phyloP scores from a whole-genome alignment of 2,113 vertebrate genomes.

The Cyanocitta stelleri region DNA sequence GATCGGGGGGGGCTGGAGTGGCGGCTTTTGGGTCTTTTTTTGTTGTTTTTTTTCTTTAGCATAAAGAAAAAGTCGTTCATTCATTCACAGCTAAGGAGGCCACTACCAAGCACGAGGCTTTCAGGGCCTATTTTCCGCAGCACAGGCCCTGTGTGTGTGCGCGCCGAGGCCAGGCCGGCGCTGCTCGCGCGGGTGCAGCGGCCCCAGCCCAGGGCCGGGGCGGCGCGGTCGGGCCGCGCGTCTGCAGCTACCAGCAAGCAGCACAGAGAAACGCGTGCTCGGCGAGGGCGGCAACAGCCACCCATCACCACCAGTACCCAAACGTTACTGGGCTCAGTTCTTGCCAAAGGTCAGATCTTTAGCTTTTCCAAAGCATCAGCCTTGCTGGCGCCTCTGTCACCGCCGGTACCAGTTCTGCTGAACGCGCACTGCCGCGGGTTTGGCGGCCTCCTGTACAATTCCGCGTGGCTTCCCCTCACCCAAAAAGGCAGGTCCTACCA shows the following conservation, averaged over 20 bases:
- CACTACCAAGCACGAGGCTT: neutral
- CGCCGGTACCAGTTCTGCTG: accelerated
- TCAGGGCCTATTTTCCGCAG: too few relatives aligned
- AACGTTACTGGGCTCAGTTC: too few relatives aligned
- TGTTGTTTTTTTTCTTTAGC: accelerated
- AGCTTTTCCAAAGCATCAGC: too few relatives aligned
- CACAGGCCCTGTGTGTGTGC: accelerated
- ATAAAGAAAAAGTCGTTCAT: neutral
- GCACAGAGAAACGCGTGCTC: accelerated
- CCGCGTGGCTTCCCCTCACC: neutral
- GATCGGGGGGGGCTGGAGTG: accelerated
- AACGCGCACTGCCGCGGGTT: neutral
- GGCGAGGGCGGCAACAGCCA: neutral
- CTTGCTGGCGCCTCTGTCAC: accelerated
- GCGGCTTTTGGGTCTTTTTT: neutral
- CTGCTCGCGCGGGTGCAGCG: accelerated
- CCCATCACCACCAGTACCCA: neutral
- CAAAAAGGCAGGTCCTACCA: neutral
- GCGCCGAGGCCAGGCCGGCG: neutral
- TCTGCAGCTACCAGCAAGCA: accelerated
- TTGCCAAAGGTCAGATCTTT: neutral
- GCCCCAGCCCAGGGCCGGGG: neutral
- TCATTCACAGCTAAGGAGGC: neutral
- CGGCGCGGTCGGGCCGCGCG: accelerated
- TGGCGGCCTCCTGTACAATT: neutral